phyloP scores from a whole-genome alignment of 2,797 vertebrate species.

The Sebastes jordani region DNA sequence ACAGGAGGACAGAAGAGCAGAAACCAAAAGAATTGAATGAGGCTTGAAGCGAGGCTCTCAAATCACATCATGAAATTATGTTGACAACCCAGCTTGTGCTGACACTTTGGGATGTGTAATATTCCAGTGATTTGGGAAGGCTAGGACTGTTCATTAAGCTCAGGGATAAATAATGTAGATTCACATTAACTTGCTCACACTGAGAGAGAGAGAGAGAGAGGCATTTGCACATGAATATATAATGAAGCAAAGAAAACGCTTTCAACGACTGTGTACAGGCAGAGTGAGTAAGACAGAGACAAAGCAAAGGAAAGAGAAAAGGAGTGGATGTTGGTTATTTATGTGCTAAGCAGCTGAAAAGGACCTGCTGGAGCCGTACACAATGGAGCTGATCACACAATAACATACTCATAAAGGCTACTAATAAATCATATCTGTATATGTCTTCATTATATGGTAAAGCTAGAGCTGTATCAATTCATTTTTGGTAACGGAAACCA shows the following conservation, averaged over 20 bases:
- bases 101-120: conserved; percentile 59
- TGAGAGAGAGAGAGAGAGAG: conserved; percentile 10
- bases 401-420: not conserved
- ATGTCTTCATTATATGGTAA: not conserved
- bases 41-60: conserved; percentile 34
- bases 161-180: conserved; percentile 63
- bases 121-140: conserved; percentile 40
- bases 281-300: not conserved
- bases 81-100: conserved; percentile 48
- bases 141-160: conserved; percentile 55
- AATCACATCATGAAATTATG: conserved; percentile 58
- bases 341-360: not conserved
- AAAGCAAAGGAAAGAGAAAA: not conserved
- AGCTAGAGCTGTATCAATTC: not conserved
- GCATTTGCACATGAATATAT: conserved; percentile 54
- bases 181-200: conserved; percentile 53
- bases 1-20: conserved; percentile 7
- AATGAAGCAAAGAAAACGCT: conserved; percentile 56
- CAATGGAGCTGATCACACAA: not conserved
- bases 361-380: not conserved
- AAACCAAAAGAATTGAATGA: conserved; percentile 14
- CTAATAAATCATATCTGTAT: not conserved
- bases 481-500: too few species aligned
- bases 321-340: not conserved
- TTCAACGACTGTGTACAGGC: conserved; percentile 12